Conservation (phyloP, 1,140 invertebrate genomes). For the Neotoxoptera formosana region DNA sequence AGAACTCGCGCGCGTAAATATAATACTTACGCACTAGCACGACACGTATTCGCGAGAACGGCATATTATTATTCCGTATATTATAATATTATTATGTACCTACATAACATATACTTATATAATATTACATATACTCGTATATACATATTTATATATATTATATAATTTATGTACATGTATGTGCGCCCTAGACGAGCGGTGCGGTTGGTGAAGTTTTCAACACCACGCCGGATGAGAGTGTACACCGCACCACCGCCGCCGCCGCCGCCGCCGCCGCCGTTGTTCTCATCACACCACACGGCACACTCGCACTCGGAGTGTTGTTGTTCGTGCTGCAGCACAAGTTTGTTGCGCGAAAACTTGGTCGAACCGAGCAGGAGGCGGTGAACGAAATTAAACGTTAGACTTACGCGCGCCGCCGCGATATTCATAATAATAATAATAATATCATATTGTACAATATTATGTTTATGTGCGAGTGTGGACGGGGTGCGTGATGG, state of each 20-base stretch:
- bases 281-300: background rate
- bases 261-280: no score
- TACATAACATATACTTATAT: background rate
- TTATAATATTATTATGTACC: background rate
- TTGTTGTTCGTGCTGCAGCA: background rate
- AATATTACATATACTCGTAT: background rate
- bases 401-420: background rate
- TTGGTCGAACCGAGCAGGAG: background rate
- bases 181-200: background rate
- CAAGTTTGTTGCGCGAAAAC: constrained; percentile 10
- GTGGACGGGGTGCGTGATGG: background rate
- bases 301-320: background rate
- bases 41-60: background rate
- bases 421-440: background rate
- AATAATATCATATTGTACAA: background rate
- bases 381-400: background rate
- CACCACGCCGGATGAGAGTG: background rate
- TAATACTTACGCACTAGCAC: background rate
- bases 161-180: no score
- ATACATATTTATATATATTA: no score
- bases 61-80: background rate
- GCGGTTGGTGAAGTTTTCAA: constrained; percentile 15
- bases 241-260: background rate
- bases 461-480: background rate
- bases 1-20: background rate